Evolutionary conservation across 1,140 invertebrate species (phyloP), one percentile per base, ranked within the genome.

Genomic region (Drosophila asahinai): DNA sequence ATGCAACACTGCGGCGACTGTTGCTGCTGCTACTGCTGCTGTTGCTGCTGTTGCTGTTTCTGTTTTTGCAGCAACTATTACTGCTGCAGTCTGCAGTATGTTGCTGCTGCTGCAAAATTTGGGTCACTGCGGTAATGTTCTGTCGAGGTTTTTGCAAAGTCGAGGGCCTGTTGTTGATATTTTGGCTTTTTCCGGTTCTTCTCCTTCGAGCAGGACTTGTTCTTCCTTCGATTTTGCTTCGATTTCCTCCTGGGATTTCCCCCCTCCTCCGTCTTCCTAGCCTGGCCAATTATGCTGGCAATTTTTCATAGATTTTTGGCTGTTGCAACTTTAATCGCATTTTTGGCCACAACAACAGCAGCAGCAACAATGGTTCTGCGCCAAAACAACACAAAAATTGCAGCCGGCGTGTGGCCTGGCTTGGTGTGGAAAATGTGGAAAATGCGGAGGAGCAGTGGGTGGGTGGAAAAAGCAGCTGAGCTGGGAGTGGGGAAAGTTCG

Each of bases 81-180:
- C 54, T 52, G 63, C 38, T 59, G 54, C 55, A 52, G 54, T 81
- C 60, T 70, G 40, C 43, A 60, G 58, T 60, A 12, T 47, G 33
- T 12, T 36, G 33, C 33, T 36, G 58, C 58, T 63, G 63, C 58
- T 45, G 55, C 55, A 25, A 59, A 81, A 90, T 89, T 81, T 90
- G 74, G 84, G 84, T 89, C 86, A 90, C 84, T 89, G 84, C 84
- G 84, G 84, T 87, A 89, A 90, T 89, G 86, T 90, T 90, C 80
- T 76, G 84, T 89, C 77, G 77, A 89, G 55, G 63, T 68, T 77
- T 76, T 58, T 51, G 36, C 66, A 49, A 51, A 30, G 22, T 59
- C 42, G 22, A 66, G 48, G 17, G 47, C 47, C 55, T 77, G 47
- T 75, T 52, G 43, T 64, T 62, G 68, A 66, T 62, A 33, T 42